These are phyloP conservation scores for Aphelocoma californica DNA, from an alignment of 2,797 vertebrate species.

Conservation along the genomic window DNA sequence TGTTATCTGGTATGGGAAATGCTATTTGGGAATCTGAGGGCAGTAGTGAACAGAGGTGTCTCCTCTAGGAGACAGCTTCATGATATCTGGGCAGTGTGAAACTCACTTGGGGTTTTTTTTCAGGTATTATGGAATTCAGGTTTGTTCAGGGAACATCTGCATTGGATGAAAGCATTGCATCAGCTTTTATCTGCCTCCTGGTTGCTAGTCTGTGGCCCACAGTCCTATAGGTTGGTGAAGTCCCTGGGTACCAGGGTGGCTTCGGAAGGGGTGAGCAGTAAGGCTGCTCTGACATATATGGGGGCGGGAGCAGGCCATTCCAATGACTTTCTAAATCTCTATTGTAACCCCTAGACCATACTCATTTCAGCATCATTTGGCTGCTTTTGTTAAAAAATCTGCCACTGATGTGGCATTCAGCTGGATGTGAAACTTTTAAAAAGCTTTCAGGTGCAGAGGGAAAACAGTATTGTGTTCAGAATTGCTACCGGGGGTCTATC, in stretches of 20 bases:
- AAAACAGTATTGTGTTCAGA: background rate
- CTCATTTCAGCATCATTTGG: background rate
- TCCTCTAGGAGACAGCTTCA: background rate
- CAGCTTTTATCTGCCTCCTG: background rate
- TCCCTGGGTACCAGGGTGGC: background rate
- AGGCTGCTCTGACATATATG: accelerated
- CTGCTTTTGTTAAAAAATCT: background rate
- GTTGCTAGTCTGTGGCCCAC: background rate
- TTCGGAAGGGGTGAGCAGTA: background rate
- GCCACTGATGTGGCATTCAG: background rate
- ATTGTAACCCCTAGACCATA: accelerated
- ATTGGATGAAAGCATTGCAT: background rate
- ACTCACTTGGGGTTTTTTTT: accelerated
- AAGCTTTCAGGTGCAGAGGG: background rate
- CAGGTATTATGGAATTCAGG: background rate
- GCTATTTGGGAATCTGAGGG: background rate
- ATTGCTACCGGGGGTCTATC: background rate
- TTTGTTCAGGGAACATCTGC: background rate
- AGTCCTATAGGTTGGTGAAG: background rate
- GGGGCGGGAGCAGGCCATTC: background rate
- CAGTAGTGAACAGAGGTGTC: background rate
- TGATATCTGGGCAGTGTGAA: background rate
- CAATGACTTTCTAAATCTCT: background rate
- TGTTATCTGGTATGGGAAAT: background rate
- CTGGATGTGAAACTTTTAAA: background rate